phyloP scores from a whole-genome alignment of 2,797 vertebrate species.

The Xenops minutus region DNA sequence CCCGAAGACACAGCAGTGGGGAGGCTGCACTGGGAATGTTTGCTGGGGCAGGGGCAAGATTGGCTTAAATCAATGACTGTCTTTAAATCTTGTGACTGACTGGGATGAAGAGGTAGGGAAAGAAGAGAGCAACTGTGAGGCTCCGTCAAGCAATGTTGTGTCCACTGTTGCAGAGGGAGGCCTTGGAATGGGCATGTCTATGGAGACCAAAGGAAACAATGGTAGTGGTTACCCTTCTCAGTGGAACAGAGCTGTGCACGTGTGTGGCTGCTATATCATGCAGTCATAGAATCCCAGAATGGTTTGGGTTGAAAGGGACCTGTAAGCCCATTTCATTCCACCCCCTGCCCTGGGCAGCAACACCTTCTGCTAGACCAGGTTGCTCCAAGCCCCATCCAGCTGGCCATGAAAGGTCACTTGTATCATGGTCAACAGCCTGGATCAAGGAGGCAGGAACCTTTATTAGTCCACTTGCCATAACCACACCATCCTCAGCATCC shows the following conservation, averaged over 20 bases:
- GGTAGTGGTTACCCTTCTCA: background rate
- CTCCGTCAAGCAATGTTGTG: background rate
- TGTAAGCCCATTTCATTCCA: background rate
- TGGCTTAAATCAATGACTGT: background rate
- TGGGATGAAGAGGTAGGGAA: background rate
- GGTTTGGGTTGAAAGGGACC: background rate
- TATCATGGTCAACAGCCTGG: background rate
- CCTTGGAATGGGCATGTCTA: background rate
- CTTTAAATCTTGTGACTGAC: background rate
- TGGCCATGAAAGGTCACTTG: background rate
- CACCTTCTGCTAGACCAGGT: background rate
- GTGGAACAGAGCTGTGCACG: background rate
- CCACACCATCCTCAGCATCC: fast-evolving
- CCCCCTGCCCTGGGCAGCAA: background rate
- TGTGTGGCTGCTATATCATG: background rate
- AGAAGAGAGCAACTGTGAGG: background rate
- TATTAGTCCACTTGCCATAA: background rate
- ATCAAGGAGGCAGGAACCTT: background rate
- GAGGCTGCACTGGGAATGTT: background rate
- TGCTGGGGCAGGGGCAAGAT: background rate
- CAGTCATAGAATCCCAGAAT: background rate
- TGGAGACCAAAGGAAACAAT: background rate
- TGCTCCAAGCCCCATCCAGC: background rate
- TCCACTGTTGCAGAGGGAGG: background rate
- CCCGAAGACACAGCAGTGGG: background rate